phyloP scores from a whole-genome alignment of 2,888 invertebrate species.

The Mesoligia furuncula region DNA sequence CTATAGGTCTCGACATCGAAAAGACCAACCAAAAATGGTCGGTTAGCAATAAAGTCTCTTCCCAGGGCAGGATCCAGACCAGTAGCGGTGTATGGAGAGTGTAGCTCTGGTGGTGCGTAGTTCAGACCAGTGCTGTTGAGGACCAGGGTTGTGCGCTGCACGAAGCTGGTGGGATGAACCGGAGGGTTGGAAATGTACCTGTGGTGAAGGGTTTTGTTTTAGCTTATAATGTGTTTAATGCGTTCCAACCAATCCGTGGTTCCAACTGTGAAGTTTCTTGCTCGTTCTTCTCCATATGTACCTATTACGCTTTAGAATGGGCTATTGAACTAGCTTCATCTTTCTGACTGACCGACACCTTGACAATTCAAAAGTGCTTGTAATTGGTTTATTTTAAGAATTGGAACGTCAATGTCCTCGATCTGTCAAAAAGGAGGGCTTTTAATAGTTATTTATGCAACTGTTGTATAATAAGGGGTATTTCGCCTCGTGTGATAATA shows the following conservation, averaged over 20 bases:
- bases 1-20: slow-evolving; percentile 43
- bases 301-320: not conserved
- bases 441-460: no score
- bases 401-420: not conserved
- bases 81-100: not conserved
- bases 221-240: not conserved
- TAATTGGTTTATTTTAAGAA: not conserved
- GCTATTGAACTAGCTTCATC: not conserved
- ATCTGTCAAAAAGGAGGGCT: not conserved
- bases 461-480: no score
- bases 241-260: not conserved
- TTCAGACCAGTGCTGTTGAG: slow-evolving; percentile 42
- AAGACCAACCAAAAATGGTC: slow-evolving; percentile 49
- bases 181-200: slow-evolving; percentile 54
- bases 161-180: slow-evolving; percentile 42
- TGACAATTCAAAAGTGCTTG: not conserved
- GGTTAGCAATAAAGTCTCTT: slow-evolving; percentile 48
- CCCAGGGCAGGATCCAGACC: slow-evolving; percentile 39
- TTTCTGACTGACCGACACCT: not conserved
- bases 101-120: not conserved
- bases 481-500: no score
- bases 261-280: not conserved
- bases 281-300: not conserved
- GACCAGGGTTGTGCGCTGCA: slow-evolving; percentile 41
- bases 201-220: not conserved